Evolutionary conservation across 2,113 vertebrate species (phyloP).

Genomic region (Takifugu flavidus): DNA sequence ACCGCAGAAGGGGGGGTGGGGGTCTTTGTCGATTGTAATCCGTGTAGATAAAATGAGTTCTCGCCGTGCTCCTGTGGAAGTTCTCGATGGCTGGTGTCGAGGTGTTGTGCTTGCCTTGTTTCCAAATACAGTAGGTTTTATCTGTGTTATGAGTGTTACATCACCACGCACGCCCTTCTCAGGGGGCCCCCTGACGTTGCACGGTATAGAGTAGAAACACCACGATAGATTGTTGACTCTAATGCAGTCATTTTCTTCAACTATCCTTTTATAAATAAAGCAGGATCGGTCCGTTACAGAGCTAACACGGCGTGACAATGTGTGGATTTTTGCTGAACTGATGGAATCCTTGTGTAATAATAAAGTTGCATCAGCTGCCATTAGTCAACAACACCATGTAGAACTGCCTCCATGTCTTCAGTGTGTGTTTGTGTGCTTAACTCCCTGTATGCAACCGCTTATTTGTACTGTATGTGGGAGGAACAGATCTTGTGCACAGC

Average conservation of each 20-base stretch:
- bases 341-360: slow-evolving; percentile 51
- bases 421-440: slow-evolving; percentile 30
- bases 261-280: slow-evolving; percentile 21
- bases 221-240: slow-evolving; percentile 36
- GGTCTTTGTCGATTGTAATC: slow-evolving; percentile 34
- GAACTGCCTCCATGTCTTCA: slow-evolving; percentile 43
- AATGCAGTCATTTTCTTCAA: slow-evolving; percentile 25
- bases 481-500: slow-evolving; percentile 46
- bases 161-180: slow-evolving; percentile 27
- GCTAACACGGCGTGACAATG: slow-evolving; percentile 31
- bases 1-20: neutral
- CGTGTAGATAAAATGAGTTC: slow-evolving; percentile 46
- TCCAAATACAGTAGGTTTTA: slow-evolving; percentile 45
- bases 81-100: slow-evolving; percentile 40
- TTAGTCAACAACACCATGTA: slow-evolving; percentile 44
- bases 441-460: slow-evolving; percentile 42
- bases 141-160: slow-evolving; percentile 50
- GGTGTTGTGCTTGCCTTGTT: slow-evolving; percentile 39
- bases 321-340: slow-evolving; percentile 26
- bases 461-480: slow-evolving; percentile 53
- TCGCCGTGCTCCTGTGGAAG: slow-evolving; percentile 30
- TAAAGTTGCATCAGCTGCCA: slow-evolving; percentile 57
- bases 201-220: slow-evolving; percentile 40
- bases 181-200: slow-evolving; percentile 44
- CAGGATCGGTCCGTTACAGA: slow-evolving; percentile 25